These are phyloP conservation scores for Limnephilus marmoratus DNA, from an alignment of 2,888 invertebrate species.

Conservation along the genomic window DNA sequence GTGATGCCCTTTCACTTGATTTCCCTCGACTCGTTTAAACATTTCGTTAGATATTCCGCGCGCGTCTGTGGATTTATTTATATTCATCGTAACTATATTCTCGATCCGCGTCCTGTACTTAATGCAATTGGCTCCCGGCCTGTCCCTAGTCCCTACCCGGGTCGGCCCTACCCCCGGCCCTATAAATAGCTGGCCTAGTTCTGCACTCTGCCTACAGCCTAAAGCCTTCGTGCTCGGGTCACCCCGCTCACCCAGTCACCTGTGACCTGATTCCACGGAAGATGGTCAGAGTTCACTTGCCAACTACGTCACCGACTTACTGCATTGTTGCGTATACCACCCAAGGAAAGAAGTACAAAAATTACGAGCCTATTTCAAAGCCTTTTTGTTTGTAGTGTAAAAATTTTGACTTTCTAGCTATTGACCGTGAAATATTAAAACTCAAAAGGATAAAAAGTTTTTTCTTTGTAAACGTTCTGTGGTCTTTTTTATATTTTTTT, in stretches of 20 bases:
- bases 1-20: not conserved
- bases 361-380: no score
- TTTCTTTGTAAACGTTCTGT: no score
- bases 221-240: not conserved
- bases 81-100: not conserved
- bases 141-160: not conserved
- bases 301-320: not conserved
- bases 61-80: not conserved
- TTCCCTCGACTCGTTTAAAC: not conserved
- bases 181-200: conserved; percentile 53
- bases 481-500: no score
- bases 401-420: no score
- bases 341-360: no score
- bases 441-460: no score
- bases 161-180: conserved; percentile 5
- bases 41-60: not conserved
- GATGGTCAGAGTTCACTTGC: not conserved
- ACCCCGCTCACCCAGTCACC: not conserved
- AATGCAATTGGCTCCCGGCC: not conserved
- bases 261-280: not conserved
- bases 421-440: no score
- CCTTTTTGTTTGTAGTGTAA: no score
- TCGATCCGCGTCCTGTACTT: not conserved
- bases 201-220: not conserved
- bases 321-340: not conserved